These are phyloP conservation scores for Trididemnum miniatum DNA, from an alignment of 23 tunicate genomes.

Conservation along the genomic window DNA sequence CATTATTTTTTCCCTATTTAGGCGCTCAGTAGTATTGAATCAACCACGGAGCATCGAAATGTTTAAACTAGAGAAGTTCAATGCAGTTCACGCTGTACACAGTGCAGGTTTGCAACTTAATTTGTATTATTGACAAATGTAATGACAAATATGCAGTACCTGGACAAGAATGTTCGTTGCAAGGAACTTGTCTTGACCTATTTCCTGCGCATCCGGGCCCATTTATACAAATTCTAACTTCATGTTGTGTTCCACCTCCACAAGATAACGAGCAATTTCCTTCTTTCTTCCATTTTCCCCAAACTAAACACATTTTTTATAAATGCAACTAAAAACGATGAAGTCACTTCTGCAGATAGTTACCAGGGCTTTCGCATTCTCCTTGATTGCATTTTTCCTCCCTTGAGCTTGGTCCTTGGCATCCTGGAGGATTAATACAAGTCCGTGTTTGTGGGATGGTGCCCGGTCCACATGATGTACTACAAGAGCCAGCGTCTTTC, in stretches of 20 bases:
- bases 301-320: neutral
- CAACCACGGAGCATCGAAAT: no score
- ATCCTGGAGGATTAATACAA: neutral
- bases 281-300: neutral
- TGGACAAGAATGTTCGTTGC: neutral
- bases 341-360: neutral
- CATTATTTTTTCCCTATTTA: no score
- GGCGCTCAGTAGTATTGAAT: no score
- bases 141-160: no score
- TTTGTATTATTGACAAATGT: no score
- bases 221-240: neutral
- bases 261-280: neutral
- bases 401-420: neutral
- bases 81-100: no score
- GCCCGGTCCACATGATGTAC: slow-evolving; percentile 10
- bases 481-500: neutral
- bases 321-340: no score
- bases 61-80: no score
- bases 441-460: neutral
- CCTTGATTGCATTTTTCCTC: neutral
- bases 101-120: no score
- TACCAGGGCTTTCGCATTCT: neutral
- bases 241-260: slow-evolving; percentile 1
- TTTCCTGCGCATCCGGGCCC: slow-evolving; percentile 9
- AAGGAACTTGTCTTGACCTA: neutral